Percentiles rank a stretch among this genome's conserved stretches.
Conservation (phyloP, 2,797 vertebrate genomes). For the Margarornis squamiger region DNA sequence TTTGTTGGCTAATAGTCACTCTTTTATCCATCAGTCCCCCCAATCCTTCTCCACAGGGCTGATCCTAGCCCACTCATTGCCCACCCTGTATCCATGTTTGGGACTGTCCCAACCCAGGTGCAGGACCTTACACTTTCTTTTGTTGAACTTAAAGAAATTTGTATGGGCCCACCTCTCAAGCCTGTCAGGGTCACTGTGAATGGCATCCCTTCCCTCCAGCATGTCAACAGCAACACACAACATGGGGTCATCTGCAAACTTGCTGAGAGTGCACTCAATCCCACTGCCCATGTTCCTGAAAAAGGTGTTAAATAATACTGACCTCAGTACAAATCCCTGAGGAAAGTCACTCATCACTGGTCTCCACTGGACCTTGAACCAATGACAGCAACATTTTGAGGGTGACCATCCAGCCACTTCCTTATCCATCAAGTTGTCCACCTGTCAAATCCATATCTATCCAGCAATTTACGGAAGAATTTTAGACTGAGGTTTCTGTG, state of each 20-base stretch:
- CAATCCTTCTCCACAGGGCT: neutral
- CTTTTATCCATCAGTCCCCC: neutral
- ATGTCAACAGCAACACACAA: neutral
- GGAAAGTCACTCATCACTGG: neutral
- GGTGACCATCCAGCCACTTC: neutral
- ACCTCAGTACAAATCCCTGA: neutral
- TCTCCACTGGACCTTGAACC: neutral
- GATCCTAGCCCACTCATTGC: neutral
- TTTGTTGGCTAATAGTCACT: neutral
- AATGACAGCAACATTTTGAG: neutral
- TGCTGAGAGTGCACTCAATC: neutral
- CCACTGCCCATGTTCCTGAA: neutral
- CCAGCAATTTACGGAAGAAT: neutral
- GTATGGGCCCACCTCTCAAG: neutral
- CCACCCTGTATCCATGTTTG: neutral
- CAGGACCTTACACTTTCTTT: neutral
- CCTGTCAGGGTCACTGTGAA: neutral
- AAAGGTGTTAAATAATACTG: neutral
- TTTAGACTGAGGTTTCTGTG: neutral
- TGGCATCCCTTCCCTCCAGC: neutral
- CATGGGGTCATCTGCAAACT: neutral
- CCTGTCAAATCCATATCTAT: neutral
- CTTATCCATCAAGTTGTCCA: neutral
- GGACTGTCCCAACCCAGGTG: neutral
- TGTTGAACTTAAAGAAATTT: neutral